Conservation (phyloP, 2,888 invertebrate species). For the Chalcosyrphus nemorum region DNA sequence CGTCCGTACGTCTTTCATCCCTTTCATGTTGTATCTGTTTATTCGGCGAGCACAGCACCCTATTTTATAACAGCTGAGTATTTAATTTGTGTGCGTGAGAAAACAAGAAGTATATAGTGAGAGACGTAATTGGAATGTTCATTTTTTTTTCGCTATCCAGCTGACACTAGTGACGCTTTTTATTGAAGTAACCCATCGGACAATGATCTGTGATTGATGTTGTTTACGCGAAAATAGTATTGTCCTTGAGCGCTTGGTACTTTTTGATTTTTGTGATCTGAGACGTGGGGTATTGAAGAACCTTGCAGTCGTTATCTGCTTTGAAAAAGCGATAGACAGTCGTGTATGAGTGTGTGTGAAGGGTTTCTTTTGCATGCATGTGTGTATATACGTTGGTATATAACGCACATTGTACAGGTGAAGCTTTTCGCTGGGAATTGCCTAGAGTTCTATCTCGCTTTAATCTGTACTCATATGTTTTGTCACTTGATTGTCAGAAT, state of each 20-base stretch:
- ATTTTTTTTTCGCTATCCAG: constrained; percentile 21
- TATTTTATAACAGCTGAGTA: constrained; percentile 69
- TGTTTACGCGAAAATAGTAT: constrained; percentile 4
- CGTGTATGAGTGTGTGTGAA: not conserved
- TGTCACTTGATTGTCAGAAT: constrained; percentile 34
- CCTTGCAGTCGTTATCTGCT: not conserved
- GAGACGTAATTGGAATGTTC: not conserved
- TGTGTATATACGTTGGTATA: constrained; percentile 8
- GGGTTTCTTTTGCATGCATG: constrained; percentile 11
- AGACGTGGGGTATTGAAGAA: not conserved
- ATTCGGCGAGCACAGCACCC: constrained; percentile 49
- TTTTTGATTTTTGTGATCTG: not conserved
- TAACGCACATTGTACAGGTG: constrained; percentile 27
- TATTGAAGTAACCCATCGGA: constrained; percentile 28
- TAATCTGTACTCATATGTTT: constrained; percentile 1
- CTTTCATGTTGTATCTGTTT: constrained; percentile 59
- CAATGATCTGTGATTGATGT: constrained; percentile 26
- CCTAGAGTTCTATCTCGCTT: constrained; percentile 53
- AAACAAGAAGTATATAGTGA: constrained; percentile 1
- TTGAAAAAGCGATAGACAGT: not conserved
- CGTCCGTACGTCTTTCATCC: constrained; percentile 50
- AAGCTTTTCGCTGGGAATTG: constrained; percentile 43
- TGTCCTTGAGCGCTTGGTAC: not conserved
- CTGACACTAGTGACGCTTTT: constrained; percentile 34
- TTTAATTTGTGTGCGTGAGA: constrained; percentile 69